These are phyloP conservation scores for Cantharis rustica DNA, from an alignment of 2,888 invertebrate species.

Conservation along the genomic window DNA sequence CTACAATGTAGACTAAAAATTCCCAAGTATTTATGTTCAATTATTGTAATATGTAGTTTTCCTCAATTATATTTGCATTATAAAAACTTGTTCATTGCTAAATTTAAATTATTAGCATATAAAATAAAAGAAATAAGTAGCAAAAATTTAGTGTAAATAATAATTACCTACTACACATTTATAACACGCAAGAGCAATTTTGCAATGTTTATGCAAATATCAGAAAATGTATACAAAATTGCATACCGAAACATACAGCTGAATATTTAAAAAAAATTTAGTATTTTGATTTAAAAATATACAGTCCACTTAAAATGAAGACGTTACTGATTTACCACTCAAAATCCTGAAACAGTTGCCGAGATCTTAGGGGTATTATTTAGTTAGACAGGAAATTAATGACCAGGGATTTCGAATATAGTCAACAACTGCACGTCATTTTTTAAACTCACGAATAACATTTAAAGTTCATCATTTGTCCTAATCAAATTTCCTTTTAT, in stretches of 20 bases:
- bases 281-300: background rate
- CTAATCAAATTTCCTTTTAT: background rate
- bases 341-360: background rate
- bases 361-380: constrained; percentile 1
- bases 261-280: background rate
- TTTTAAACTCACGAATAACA: background rate
- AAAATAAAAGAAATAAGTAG: background rate
- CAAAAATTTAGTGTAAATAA: background rate
- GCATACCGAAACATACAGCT: background rate
- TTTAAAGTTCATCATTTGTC: background rate
- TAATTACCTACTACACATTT: background rate
- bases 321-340: background rate
- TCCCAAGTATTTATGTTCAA: background rate
- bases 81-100: background rate
- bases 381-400: constrained; percentile 2
- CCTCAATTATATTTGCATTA: background rate
- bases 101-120: background rate
- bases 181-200: background rate
- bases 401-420: background rate
- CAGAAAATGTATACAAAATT: background rate
- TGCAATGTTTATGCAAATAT: background rate
- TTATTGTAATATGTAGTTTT: background rate
- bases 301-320: background rate
- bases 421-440: constrained; percentile 1
- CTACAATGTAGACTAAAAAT: background rate